A percentile compares a stretch with the other conserved stretches of the same genome.
These are phyloP conservation scores for Drosophila ficusphila DNA, from an alignment of 1,140 invertebrate species.

Conservation along the genomic window DNA sequence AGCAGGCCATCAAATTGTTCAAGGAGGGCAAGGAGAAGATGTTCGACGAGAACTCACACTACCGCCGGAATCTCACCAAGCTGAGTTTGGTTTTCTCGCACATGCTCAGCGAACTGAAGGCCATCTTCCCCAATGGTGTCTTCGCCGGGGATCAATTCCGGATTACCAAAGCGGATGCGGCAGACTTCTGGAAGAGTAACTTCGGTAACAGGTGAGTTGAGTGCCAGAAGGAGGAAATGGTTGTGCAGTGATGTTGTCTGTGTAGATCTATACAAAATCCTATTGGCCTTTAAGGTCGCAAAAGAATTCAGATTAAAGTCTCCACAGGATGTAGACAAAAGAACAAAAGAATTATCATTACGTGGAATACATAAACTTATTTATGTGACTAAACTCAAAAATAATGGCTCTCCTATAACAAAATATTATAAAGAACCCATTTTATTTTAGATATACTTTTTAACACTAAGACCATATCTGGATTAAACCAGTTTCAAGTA, in stretches of 20 bases:
- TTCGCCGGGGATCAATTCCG: slow-evolving; percentile 99
- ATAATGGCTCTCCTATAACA: too few species aligned
- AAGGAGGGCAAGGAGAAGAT: slow-evolving; percentile 99
- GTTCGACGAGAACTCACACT: slow-evolving; percentile 98
- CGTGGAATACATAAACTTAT: too few species aligned
- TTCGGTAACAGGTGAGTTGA: slow-evolving; percentile 95
- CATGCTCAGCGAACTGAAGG: slow-evolving; percentile 99
- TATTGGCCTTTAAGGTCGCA: too few species aligned
- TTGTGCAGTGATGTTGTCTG: too few species aligned
- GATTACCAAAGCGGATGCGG: slow-evolving; percentile 99
- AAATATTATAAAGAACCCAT: too few species aligned
- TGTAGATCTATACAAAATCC: too few species aligned
- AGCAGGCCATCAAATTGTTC: slow-evolving; percentile 98
- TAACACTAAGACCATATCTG: background rate
- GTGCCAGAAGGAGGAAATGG: too few species aligned
- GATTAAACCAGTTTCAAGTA: slow-evolving; percentile 2
- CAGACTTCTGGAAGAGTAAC: slow-evolving; percentile 98
- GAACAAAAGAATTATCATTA: too few species aligned
- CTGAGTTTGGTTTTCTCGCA: slow-evolving; percentile 99
- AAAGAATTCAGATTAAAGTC: too few species aligned
- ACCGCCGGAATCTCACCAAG: slow-evolving; percentile 98
- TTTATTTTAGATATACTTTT: background rate
- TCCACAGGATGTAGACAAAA: too few species aligned
- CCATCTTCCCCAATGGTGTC: slow-evolving; percentile 97
- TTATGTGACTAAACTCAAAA: too few species aligned